phyloP scores from a whole-genome alignment of 2,888 invertebrate species.

The Sabellastarte sp. region DNA sequence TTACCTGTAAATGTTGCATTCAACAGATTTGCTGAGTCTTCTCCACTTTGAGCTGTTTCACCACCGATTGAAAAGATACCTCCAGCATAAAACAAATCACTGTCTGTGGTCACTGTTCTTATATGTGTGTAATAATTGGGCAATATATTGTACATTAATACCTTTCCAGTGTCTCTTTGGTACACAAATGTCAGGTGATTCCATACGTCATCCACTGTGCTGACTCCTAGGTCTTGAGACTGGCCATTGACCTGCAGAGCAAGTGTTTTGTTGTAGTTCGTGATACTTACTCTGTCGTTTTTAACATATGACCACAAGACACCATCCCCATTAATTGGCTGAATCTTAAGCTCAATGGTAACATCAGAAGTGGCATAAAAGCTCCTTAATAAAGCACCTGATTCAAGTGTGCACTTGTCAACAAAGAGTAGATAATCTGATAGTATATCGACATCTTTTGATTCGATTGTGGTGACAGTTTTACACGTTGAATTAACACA shows the following conservation, averaged over 20 bases:
- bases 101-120: background rate
- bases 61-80: constrained; percentile 5
- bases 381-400: background rate
- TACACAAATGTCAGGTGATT: background rate
- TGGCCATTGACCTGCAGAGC: background rate
- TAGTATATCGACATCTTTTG: no score
- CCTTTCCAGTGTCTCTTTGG: background rate
- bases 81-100: background rate
- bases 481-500: no score
- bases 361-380: background rate
- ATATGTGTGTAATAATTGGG: background rate
- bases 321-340: background rate
- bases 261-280: background rate
- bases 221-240: background rate
- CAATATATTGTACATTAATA: background rate
- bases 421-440: no score
- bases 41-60: background rate
- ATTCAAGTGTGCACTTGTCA: background rate
- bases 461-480: no score
- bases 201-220: background rate
- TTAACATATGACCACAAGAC: background rate
- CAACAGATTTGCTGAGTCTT: background rate
- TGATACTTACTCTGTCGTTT: background rate
- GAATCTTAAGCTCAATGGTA: background rate
- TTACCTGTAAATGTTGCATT: constrained; percentile 14